Percentiles rank a stretch among this genome's conserved stretches.
phyloP scores from a whole-genome alignment of 2,113 vertebrate genomes.

The Mionectes macconnelli region DNA sequence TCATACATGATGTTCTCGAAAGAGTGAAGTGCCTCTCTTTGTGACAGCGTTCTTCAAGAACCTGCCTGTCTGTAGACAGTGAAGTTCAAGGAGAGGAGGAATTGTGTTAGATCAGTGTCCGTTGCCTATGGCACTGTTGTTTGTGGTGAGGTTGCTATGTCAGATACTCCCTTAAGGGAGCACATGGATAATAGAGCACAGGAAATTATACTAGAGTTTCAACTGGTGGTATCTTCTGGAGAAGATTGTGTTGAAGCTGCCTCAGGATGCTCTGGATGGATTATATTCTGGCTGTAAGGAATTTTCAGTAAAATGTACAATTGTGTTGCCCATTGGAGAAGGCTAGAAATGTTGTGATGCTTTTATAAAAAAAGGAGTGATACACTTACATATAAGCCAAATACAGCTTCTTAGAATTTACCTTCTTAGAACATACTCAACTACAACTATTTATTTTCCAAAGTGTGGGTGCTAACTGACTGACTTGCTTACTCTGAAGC shows the following conservation, averaged over 20 bases:
- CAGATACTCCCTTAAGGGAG: background rate
- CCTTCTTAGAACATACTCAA: background rate
- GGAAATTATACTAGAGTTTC: background rate
- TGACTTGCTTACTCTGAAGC: background rate
- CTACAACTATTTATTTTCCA: background rate
- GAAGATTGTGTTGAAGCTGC: background rate
- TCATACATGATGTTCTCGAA: background rate
- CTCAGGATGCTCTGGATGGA: background rate
- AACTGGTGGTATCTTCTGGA: background rate
- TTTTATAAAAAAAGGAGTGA: background rate
- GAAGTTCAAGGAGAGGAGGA: background rate
- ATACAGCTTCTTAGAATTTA: background rate
- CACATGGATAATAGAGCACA: background rate
- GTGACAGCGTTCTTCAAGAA: background rate
- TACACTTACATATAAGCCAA: background rate
- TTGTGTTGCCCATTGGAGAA: background rate
- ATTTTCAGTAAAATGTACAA: background rate
- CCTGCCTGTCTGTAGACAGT: background rate
- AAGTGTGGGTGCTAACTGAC: background rate
- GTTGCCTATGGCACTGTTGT: background rate
- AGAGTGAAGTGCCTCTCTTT: background rate
- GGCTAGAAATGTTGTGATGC: background rate
- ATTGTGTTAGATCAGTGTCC: background rate
- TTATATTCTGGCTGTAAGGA: background rate
- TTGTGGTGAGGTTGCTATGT: background rate